These are phyloP conservation scores for Drosophila fulvimacula DNA, from an alignment of 2,888 invertebrate species.

Conservation along the genomic window DNA sequence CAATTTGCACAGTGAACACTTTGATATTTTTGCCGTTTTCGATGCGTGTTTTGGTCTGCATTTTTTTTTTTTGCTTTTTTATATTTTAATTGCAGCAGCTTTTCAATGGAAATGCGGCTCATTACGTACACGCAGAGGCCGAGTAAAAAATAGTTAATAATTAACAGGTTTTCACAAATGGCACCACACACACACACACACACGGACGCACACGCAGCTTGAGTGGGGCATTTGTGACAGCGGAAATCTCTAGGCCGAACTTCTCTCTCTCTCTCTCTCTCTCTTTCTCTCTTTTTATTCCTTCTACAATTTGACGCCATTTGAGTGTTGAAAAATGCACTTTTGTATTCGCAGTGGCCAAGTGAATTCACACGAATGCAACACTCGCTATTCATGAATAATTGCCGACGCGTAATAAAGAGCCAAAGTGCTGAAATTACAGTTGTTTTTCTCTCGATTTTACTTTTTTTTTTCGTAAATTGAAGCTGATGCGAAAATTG, in stretches of 20 bases:
- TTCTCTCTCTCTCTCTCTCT: not conserved
- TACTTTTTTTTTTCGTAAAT: constrained; percentile 12
- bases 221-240: constrained; percentile 16
- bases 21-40: constrained; percentile 51
- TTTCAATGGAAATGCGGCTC: constrained; percentile 79
- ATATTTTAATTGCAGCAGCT: constrained; percentile 68
- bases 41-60: constrained; percentile 41
- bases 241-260: constrained; percentile 48
- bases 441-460: constrained; percentile 15
- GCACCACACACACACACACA: constrained; percentile 24
- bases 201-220: not conserved
- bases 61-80: not conserved
- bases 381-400: constrained; percentile 39
- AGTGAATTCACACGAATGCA: constrained; percentile 54
- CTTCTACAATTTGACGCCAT: constrained; percentile 54
- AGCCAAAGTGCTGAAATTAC: constrained; percentile 67
- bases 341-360: constrained; percentile 36
- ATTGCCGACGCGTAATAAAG: constrained; percentile 60
- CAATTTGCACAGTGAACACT: constrained; percentile 72
- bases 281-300: not conserved
- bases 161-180: constrained; percentile 77
- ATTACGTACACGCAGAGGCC: constrained; percentile 74
- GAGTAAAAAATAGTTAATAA: constrained; percentile 78
- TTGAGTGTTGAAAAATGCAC: constrained; percentile 70
- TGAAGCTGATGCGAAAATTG: constrained; percentile 50